Percentiles rank a stretch among this genome's conserved stretches.
These are phyloP conservation scores for Emydocephalus ijimae DNA, from an alignment of 2,113 vertebrate genomes.

Conservation along the genomic window DNA sequence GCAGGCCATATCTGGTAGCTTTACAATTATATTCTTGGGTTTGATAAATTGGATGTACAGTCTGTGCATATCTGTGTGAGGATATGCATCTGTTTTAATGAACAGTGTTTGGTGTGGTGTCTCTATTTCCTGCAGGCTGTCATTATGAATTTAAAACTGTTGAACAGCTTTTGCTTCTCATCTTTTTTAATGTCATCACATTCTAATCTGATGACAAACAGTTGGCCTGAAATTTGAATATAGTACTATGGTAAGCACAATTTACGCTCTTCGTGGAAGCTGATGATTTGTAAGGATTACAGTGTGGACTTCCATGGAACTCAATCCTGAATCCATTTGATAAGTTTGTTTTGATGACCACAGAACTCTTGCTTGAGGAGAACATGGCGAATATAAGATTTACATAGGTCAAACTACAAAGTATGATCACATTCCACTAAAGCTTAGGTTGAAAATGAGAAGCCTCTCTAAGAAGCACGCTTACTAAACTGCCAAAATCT, in stretches of 20 bases:
- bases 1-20: not conserved
- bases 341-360: constrained; percentile 44
- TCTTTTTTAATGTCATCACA: constrained; percentile 58
- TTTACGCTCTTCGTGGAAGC: constrained; percentile 53
- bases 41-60: constrained; percentile 40
- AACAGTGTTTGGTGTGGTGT: constrained; percentile 44
- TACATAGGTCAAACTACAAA: not conserved
- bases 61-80: not conserved
- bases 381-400: constrained; percentile 22
- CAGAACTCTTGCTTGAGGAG: constrained; percentile 35
- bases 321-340: constrained; percentile 35
- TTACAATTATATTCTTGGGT: constrained; percentile 31
- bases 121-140: constrained; percentile 30
- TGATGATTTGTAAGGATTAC: constrained; percentile 48
- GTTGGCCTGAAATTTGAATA: constrained; percentile 54
- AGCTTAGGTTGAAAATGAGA: not conserved
- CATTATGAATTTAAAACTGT: constrained; percentile 47
- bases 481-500: not conserved
- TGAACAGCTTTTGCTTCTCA: constrained; percentile 40
- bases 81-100: constrained; percentile 14
- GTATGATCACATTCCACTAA: not conserved
- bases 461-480: not conserved
- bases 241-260: constrained; percentile 44
- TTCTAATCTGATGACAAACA: constrained; percentile 62
- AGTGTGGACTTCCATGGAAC: constrained; percentile 42